Percentiles rank a stretch among this genome's conserved stretches.
These are phyloP conservation scores for Lepilemur septentrionalis DNA, from an alignment of 2,797 vertebrate genomes.

Conservation along the genomic window DNA sequence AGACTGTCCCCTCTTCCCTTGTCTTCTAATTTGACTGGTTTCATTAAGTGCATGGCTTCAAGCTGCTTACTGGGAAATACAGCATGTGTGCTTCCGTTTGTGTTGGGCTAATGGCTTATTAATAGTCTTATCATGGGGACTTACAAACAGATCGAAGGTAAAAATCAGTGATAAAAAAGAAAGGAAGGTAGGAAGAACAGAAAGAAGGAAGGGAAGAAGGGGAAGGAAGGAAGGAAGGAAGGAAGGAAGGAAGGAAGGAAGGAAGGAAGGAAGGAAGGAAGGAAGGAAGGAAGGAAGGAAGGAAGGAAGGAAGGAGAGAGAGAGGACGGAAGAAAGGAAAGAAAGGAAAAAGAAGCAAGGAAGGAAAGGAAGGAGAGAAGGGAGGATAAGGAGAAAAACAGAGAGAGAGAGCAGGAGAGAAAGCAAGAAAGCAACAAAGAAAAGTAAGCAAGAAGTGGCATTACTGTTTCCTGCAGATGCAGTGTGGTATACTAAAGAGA, in stretches of 20 bases:
- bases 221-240: not conserved
- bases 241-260: not conserved
- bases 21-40: not conserved
- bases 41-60: not conserved
- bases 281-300: not conserved
- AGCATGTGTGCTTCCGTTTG: not conserved
- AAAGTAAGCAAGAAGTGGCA: not conserved
- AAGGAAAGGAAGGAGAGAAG: not conserved
- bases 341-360: not conserved
- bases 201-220: too few relatives aligned
- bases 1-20: not conserved
- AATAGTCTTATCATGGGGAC: not conserved
- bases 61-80: not conserved
- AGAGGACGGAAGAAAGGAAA: not conserved
- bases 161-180: not conserved
- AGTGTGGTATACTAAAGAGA: not conserved
- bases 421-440: not conserved
- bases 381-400: not conserved
- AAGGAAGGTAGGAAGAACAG: not conserved
- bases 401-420: too few relatives aligned
- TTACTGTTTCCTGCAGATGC: not conserved
- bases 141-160: not conserved
- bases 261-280: not conserved
- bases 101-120: not conserved
- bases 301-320: not conserved